Percentiles rank a stretch among this genome's conserved stretches.
Conservation (phyloP, 2,797 vertebrate genomes). For the Mormyrops boulengeri region DNA sequence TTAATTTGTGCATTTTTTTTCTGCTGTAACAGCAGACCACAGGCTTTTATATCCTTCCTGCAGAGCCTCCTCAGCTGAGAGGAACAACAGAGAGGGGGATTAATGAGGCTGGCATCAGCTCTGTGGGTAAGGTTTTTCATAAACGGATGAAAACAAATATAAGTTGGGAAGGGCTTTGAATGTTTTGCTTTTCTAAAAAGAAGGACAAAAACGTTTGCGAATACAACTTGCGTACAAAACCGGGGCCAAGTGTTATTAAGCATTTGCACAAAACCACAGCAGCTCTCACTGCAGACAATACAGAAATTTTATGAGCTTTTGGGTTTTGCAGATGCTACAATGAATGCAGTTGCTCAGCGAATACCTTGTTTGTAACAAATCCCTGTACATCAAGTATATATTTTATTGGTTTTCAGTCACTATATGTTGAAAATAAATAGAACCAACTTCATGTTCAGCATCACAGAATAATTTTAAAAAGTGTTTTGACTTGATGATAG, state of each 20-base stretch:
- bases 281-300: neutral
- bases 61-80: conserved; percentile 24
- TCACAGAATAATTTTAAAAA: neutral
- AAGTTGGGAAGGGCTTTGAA: conserved; percentile 28
- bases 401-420: neutral
- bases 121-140: conserved; percentile 43
- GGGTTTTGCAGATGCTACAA: conserved; percentile 6
- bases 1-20: conserved; percentile 34
- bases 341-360: neutral
- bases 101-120: conserved; percentile 45
- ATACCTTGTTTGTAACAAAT: neutral
- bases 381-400: neutral
- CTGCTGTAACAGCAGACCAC: conserved; percentile 42
- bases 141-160: conserved; percentile 53
- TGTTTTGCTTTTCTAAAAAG: conserved; percentile 29
- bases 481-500: neutral
- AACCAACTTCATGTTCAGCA: neutral
- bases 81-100: conserved; percentile 37
- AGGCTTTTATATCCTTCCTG: conserved; percentile 38
- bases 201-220: conserved; percentile 29
- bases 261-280: conserved; percentile 28
- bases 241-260: conserved; percentile 30
- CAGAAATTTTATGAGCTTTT: conserved; percentile 11
- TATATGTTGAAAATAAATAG: neutral
- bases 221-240: conserved; percentile 22